A percentile compares a stretch with the other conserved stretches of the same genome.
Evolutionary conservation across 2,797 vertebrate genomes (phyloP).

Genomic region (Cossypha caffra): DNA sequence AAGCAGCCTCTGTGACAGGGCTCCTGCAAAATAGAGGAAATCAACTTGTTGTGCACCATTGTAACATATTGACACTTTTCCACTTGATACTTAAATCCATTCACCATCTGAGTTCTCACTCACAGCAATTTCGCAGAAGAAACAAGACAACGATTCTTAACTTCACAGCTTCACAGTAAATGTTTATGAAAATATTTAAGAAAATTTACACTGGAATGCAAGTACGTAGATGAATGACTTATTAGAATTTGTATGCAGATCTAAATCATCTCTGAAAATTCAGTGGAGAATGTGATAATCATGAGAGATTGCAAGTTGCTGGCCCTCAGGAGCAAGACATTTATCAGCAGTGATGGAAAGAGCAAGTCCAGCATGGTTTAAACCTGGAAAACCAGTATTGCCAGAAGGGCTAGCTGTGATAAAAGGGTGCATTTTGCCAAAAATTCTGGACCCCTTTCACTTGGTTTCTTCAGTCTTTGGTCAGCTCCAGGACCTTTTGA

Average conservation of each 20-base stretch:
- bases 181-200: neutral
- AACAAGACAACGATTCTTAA: neutral
- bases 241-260: neutral
- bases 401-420: neutral
- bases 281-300: fast-evolving
- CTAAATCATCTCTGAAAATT: neutral
- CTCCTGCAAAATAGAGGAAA: neutral
- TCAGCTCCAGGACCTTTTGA: neutral
- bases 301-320: neutral
- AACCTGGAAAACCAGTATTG: neutral
- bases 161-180: neutral
- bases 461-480: neutral
- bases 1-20: fast-evolving
- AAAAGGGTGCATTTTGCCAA: neutral
- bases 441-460: neutral
- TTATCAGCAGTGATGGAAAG: neutral
- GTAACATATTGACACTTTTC: no score
- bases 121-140: neutral
- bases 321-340: neutral
- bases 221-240: neutral
- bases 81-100: neutral
- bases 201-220: neutral
- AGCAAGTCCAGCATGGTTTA: neutral
- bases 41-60: fast-evolving
- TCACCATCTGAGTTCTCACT: neutral